Conservation (phyloP, 2,888 invertebrate species). For the Archips xylosteana region DNA sequence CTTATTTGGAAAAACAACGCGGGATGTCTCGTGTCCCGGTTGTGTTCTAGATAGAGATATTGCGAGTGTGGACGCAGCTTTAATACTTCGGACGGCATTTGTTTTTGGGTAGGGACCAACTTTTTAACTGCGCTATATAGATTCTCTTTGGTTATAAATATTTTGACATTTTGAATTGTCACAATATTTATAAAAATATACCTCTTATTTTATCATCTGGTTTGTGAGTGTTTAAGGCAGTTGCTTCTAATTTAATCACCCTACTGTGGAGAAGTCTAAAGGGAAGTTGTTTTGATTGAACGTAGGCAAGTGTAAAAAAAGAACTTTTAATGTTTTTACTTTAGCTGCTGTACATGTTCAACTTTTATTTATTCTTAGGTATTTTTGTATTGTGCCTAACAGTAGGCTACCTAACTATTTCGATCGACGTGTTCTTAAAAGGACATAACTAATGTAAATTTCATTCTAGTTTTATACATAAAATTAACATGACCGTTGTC, state of each 20-base stretch:
- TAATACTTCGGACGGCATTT: slow-evolving; percentile 7
- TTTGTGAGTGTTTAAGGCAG: background rate
- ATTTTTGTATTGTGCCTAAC: too few species aligned
- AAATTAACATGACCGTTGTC: background rate
- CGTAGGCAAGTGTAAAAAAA: too few species aligned
- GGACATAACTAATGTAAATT: background rate
- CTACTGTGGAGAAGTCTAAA: too few species aligned
- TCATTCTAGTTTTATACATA: background rate
- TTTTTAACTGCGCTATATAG: background rate
- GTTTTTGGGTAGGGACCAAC: slow-evolving; percentile 19
- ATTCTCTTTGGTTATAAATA: slow-evolving; percentile 2
- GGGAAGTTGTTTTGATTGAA: too few species aligned
- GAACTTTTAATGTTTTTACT: too few species aligned
- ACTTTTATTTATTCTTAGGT: too few species aligned
- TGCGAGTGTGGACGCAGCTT: slow-evolving; percentile 12
- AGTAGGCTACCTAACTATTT: too few species aligned
- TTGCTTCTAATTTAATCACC: background rate
- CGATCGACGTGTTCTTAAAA: background rate
- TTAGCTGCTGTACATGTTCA: too few species aligned
- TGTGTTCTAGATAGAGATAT: slow-evolving; percentile 14
- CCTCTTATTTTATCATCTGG: background rate
- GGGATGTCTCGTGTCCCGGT: background rate
- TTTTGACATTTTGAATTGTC: slow-evolving; percentile 5
- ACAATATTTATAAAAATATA: background rate
- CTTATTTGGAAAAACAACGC: slow-evolving; percentile 38